Evolutionary conservation across 53 echinoderm and acorn worm genomes (phyloP).

Genomic region (Actinopyga echinites): DNA sequence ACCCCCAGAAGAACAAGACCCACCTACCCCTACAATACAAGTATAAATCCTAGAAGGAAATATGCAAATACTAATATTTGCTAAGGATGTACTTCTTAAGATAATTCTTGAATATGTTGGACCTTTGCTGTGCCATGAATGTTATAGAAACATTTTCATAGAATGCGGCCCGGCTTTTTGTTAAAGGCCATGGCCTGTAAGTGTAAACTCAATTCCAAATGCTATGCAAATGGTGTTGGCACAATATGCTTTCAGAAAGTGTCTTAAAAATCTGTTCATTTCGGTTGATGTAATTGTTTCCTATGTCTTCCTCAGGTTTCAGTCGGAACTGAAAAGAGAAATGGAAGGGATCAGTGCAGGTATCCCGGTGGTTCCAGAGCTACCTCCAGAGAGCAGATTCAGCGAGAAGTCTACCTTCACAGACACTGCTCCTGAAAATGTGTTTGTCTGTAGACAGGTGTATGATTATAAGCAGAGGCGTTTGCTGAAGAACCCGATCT

Average conservation of each 20-base stretch:
- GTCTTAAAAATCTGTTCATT: background rate
- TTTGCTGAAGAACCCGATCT: constrained; percentile 85
- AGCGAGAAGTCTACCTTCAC: constrained; percentile 51
- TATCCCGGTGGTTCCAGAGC: constrained; percentile 71
- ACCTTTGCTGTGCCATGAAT: no score
- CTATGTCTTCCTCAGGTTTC: constrained; percentile 50
- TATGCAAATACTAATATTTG: no score
- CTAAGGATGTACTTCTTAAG: no score
- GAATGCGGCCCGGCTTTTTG: no score
- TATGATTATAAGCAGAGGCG: constrained; percentile 94
- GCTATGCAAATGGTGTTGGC: no score
- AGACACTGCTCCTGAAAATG: constrained; percentile 68
- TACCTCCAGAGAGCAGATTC: constrained; percentile 56
- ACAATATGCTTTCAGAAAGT: background rate
- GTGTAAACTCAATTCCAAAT: no score
- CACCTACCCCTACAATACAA: no score
- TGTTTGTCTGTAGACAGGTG: constrained; percentile 92
- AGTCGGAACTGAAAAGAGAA: constrained; percentile 68
- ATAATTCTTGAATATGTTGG: no score
- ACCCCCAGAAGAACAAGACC: no score
- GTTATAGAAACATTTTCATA: no score
- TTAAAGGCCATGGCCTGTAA: no score
- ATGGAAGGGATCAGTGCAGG: constrained; percentile 61
- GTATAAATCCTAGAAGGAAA: no score
- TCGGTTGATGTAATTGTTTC: background rate